phyloP scores from a whole-genome alignment of 2,113 vertebrate species.

The Garra rufa region DNA sequence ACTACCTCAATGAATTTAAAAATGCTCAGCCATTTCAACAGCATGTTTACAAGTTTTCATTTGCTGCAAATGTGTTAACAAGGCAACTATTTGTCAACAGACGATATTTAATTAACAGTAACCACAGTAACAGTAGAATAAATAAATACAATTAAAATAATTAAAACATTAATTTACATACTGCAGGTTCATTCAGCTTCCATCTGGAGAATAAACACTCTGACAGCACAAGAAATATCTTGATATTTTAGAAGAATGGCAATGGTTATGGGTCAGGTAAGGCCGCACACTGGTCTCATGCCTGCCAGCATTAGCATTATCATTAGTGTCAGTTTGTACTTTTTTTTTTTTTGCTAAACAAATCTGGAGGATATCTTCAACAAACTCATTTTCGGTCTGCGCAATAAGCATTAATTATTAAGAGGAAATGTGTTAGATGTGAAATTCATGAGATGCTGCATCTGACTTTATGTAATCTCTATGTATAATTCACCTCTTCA shows the following conservation, averaged over 20 bases:
- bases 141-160: constrained; percentile 12
- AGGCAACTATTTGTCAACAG: constrained; percentile 3
- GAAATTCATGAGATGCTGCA: constrained; percentile 62
- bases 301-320: neutral
- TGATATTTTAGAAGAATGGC: neutral
- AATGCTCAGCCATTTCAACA: neutral
- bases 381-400: constrained; percentile 41
- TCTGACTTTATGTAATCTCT: constrained; percentile 61
- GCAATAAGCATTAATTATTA: constrained; percentile 63
- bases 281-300: neutral
- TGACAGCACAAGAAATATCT: neutral
- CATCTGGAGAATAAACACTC: neutral
- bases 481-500: constrained; percentile 61
- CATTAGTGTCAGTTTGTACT: constrained; percentile 13
- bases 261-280: neutral
- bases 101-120: neutral
- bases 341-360: constrained; percentile 48
- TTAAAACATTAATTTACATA: constrained; percentile 10
- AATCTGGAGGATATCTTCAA: constrained; percentile 45
- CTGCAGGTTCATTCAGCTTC: neutral
- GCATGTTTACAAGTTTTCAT: constrained; percentile 29
- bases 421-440: constrained; percentile 60
- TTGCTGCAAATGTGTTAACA: constrained; percentile 25
- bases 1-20: neutral
- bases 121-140: neutral